Evolutionary conservation across 2,113 vertebrate species (phyloP).

Genomic region (Motacilla alba): DNA sequence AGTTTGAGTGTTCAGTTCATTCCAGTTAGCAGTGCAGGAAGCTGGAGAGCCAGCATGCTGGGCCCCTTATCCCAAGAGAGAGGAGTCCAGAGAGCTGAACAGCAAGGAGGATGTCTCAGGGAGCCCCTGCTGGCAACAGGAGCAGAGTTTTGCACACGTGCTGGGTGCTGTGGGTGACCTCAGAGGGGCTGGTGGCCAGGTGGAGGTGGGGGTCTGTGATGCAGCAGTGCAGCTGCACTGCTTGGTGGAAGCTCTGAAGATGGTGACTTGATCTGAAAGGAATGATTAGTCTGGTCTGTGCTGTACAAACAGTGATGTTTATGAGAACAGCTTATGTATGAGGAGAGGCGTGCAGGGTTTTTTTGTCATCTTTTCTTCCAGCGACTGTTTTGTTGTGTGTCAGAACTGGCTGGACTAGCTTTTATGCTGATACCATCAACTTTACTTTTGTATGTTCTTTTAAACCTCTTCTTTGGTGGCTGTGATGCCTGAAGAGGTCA

Average conservation of each 20-base stretch:
- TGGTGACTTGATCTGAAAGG: not conserved
- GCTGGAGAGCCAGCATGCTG: not conserved
- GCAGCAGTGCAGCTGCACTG: not conserved
- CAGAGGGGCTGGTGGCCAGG: not conserved
- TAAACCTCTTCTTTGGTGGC: not conserved
- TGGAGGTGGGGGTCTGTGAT: not conserved
- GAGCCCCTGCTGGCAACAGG: not conserved
- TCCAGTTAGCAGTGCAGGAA: not conserved
- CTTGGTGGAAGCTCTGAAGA: not conserved
- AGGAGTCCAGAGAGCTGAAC: not conserved
- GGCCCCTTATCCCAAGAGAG: not conserved
- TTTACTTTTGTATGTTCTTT: not conserved
- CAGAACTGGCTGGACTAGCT: constrained; percentile 24
- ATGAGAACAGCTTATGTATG: not conserved
- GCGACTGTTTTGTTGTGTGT: not conserved
- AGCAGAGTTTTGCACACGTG: rapidly evolving
- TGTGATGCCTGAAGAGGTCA: not conserved
- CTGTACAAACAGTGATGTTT: not conserved
- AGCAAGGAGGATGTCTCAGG: not conserved
- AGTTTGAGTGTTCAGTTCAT: rapidly evolving
- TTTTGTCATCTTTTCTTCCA: not conserved
- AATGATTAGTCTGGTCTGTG: not conserved
- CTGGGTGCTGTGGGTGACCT: not conserved
- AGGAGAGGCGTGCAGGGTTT: not conserved
- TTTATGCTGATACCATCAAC: constrained; percentile 11